Evolutionary conservation across 2,113 vertebrate species (phyloP).

Genomic region (Campylorhamphus procurvoides): DNA sequence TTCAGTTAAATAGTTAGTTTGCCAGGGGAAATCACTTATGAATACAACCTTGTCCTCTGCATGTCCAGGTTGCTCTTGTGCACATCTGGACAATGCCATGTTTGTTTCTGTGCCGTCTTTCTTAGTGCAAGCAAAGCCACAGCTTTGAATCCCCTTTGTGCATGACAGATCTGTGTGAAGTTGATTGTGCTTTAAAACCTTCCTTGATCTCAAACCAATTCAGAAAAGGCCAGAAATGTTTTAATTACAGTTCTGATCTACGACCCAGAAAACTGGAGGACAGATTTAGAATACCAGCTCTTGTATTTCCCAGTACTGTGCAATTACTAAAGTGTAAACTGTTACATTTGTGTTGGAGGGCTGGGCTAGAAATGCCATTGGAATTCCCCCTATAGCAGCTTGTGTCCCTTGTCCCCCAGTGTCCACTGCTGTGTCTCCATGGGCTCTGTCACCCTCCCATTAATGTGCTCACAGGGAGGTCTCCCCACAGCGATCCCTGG

Average conservation of each 20-base stretch:
- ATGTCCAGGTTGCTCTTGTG: background rate
- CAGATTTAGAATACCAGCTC: background rate
- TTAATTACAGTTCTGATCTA: background rate
- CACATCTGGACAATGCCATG: slow-evolving; percentile 5
- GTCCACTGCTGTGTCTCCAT: background rate
- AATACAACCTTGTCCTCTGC: background rate
- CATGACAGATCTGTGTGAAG: background rate
- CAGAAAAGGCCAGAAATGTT: background rate
- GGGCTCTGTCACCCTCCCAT: background rate
- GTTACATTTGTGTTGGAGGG: background rate
- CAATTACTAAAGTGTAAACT: background rate
- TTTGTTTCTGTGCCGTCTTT: background rate
- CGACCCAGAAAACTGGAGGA: background rate
- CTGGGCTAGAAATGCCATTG: background rate
- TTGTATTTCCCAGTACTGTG: background rate
- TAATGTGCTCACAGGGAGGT: background rate
- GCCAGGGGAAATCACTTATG: background rate
- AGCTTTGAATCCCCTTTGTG: background rate
- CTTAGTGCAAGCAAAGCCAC: background rate
- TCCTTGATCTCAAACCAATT: background rate
- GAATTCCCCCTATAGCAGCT: background rate
- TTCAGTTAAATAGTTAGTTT: background rate
- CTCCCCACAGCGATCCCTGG: background rate
- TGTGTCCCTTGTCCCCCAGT: background rate
- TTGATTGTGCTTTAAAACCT: background rate